Conservation (phyloP, 2,113 vertebrate genomes). For the Mormyrus lacerda region DNA sequence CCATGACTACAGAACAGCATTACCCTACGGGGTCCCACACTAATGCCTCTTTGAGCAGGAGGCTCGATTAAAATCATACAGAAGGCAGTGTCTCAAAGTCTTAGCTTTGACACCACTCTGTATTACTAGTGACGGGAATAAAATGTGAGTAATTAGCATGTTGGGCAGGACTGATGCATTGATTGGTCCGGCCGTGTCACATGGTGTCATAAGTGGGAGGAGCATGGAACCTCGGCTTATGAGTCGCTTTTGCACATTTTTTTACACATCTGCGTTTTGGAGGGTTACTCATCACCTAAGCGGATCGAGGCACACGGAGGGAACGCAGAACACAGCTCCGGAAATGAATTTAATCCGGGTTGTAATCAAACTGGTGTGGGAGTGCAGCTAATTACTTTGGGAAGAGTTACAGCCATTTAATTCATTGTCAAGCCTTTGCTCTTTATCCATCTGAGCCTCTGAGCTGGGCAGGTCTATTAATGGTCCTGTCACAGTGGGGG, state of each 20-base stretch:
- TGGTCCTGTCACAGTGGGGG: background rate
- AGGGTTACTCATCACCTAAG: background rate
- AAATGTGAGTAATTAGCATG: background rate
- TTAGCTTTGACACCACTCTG: background rate
- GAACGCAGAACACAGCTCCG: conserved; percentile 18
- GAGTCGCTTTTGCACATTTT: background rate
- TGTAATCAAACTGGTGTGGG: conserved; percentile 35
- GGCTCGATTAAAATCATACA: background rate
- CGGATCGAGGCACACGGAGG: background rate
- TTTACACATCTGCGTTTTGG: no score
- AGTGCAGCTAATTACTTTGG: conserved; percentile 30
- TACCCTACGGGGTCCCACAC: background rate
- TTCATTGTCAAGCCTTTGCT: conserved; percentile 19
- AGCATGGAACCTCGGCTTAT: background rate
- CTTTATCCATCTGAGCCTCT: conserved; percentile 19
- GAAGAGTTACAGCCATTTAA: conserved; percentile 23
- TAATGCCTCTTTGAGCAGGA: background rate
- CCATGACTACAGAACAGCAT: background rate
- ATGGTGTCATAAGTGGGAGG: background rate
- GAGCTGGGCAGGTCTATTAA: conserved; percentile 9
- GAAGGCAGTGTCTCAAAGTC: background rate
- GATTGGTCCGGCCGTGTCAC: background rate
- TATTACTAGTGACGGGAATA: background rate
- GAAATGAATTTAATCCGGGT: conserved; percentile 31
- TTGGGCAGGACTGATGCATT: background rate